Percentiles rank a stretch among this genome's conserved stretches.
Conservation (phyloP, 2,113 vertebrate genomes). For the Mastomys natalensis region DNA sequence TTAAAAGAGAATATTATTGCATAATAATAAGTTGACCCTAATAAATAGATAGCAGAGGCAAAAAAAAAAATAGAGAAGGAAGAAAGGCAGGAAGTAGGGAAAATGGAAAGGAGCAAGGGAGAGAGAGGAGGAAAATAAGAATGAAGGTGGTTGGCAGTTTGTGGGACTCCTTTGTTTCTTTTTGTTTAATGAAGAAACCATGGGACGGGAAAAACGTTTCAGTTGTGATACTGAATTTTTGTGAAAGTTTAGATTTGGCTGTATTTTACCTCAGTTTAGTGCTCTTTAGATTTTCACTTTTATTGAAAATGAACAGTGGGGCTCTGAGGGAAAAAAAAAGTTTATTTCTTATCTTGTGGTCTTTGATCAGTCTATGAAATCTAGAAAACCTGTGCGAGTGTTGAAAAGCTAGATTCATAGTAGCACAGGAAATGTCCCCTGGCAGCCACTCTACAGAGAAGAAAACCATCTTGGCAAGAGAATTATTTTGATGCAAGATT, state of each 20-base stretch:
- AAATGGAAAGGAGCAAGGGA: too few species aligned
- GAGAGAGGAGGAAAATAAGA: too few species aligned
- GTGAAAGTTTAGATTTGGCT: background rate
- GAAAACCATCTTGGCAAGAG: background rate
- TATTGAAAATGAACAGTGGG: conserved; percentile 14
- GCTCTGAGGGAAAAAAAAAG: conserved; percentile 28
- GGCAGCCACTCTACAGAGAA: background rate
- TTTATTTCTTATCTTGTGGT: conserved; percentile 8
- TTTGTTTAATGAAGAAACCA: background rate
- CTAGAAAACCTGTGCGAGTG: background rate
- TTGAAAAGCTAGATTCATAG: background rate
- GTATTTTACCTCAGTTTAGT: background rate
- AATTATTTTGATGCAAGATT: background rate
- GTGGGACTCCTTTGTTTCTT: background rate
- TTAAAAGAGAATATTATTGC: background rate
- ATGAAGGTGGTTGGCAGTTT: background rate
- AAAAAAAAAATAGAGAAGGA: background rate
- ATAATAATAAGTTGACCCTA: background rate
- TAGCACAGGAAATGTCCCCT: background rate
- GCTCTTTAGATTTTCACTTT: background rate
- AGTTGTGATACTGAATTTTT: background rate
- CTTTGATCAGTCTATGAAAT: background rate
- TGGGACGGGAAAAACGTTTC: background rate
- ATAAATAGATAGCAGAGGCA: background rate
- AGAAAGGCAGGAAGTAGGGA: background rate